phyloP scores from a whole-genome alignment of 2,113 vertebrate species.

The Serilophus lunatus region DNA sequence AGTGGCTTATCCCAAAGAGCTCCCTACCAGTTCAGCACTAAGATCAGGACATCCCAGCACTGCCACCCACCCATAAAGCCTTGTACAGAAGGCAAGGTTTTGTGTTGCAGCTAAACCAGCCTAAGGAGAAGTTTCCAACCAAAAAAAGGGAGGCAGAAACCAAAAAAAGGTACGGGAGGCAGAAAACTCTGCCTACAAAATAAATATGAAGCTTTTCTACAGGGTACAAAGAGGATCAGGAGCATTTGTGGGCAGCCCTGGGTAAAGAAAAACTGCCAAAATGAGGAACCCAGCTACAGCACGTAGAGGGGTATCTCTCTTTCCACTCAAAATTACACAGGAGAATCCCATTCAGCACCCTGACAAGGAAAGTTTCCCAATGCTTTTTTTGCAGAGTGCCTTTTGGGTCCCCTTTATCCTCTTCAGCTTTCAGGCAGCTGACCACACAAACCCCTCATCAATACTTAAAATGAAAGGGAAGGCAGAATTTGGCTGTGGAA shows the following conservation, averaged over 20 bases:
- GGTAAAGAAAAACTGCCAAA: neutral
- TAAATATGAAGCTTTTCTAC: neutral
- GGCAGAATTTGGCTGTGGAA: neutral
- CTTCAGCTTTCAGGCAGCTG: neutral
- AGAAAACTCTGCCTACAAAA: neutral
- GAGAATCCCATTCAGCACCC: neutral
- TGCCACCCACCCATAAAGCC: neutral
- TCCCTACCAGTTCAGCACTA: neutral
- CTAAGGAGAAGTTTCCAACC: neutral
- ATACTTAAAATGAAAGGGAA: neutral
- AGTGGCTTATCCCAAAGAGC: neutral
- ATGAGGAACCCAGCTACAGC: neutral
- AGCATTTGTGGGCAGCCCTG: neutral
- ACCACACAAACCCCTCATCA: neutral
- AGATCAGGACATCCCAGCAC: neutral
- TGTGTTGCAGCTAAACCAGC: neutral
- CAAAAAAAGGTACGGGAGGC: too few species aligned
- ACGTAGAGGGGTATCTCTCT: accelerated
- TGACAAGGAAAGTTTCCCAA: neutral
- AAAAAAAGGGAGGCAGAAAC: neutral
- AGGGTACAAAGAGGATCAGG: neutral
- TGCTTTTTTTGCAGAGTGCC: neutral
- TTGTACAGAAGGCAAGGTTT: neutral
- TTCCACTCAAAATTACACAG: neutral
- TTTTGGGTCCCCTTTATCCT: neutral